These are phyloP conservation scores for Drosophila meridionalis DNA, from an alignment of 2,888 invertebrate species.

Conservation along the genomic window DNA sequence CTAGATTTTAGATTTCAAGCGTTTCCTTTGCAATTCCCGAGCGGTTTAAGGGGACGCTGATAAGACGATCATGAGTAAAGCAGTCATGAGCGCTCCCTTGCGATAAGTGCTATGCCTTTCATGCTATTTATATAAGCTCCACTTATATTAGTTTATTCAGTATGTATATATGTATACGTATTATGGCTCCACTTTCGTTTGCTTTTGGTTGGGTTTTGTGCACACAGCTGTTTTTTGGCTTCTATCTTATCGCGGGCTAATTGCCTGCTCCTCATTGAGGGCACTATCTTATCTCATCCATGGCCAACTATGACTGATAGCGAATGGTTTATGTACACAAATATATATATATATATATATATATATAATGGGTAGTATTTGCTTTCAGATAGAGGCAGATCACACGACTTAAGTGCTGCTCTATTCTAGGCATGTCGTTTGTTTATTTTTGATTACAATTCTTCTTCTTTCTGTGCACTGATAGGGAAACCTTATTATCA, in stretches of 20 bases:
- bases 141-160: constrained; percentile 6
- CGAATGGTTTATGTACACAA: constrained; percentile 10
- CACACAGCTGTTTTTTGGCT: constrained; percentile 72
- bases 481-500: constrained; percentile 37
- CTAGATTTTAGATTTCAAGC: constrained; percentile 1
- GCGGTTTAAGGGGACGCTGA: constrained; percentile 15
- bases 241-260: constrained; percentile 59
- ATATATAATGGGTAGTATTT: constrained; percentile 6
- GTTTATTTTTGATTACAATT: constrained; percentile 68
- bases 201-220: constrained; percentile 48
- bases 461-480: constrained; percentile 11
- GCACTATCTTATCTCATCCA: constrained; percentile 60
- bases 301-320: constrained; percentile 71
- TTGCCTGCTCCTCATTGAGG: constrained; percentile 12
- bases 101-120: constrained; percentile 6
- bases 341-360: constrained; percentile 15
- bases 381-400: constrained; percentile 39
- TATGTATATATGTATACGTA: constrained; percentile 2
- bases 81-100: constrained; percentile 22
- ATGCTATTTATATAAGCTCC: constrained; percentile 11
- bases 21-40: constrained; percentile 22
- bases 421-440: constrained; percentile 37
- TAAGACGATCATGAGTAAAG: constrained; percentile 33
- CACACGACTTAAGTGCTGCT: constrained; percentile 37
- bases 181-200: constrained; percentile 60